Conservation (phyloP, 2,888 invertebrate species). For the Branchipolynoe longqiensis region DNA sequence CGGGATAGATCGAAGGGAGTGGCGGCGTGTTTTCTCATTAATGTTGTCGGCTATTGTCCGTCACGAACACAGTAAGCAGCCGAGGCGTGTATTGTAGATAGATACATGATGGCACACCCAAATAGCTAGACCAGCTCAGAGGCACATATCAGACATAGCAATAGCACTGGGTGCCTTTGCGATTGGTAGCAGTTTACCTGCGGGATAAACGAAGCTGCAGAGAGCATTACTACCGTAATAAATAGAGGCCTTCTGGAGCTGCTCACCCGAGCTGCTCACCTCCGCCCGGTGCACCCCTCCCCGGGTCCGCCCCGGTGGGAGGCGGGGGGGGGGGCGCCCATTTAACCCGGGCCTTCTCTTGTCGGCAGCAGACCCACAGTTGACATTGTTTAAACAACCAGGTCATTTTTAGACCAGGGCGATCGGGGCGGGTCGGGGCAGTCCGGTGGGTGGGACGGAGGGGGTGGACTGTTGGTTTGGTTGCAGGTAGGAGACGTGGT, state of each 20-base stretch:
- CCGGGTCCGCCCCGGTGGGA: slow-evolving; percentile 3
- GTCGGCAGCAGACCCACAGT: background rate
- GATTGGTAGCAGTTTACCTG: too few species aligned
- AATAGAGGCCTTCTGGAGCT: background rate
- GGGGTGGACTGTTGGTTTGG: background rate
- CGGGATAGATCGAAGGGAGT: too few species aligned
- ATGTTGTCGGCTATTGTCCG: too few species aligned
- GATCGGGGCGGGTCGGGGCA: background rate
- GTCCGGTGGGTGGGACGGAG: background rate
- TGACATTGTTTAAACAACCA: slow-evolving; percentile 47
- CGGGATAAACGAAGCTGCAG: slow-evolving; percentile 20
- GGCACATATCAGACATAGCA: too few species aligned
- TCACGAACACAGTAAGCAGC: too few species aligned
- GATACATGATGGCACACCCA: too few species aligned
- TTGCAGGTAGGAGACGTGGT: too few species aligned
- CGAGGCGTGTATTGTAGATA: too few species aligned
- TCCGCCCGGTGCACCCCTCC: background rate
- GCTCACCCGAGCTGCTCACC: slow-evolving; percentile 18
- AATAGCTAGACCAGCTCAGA: too few species aligned
- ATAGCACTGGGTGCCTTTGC: background rate
- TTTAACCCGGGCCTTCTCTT: slow-evolving; percentile 20
- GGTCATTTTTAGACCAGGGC: slow-evolving; percentile 12
- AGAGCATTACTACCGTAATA: slow-evolving; percentile 18
- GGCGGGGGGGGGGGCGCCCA: slow-evolving; percentile 12
- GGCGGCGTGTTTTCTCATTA: too few species aligned